phyloP scores from a whole-genome alignment of 2,888 invertebrate genomes.

The Panopea generosa region DNA sequence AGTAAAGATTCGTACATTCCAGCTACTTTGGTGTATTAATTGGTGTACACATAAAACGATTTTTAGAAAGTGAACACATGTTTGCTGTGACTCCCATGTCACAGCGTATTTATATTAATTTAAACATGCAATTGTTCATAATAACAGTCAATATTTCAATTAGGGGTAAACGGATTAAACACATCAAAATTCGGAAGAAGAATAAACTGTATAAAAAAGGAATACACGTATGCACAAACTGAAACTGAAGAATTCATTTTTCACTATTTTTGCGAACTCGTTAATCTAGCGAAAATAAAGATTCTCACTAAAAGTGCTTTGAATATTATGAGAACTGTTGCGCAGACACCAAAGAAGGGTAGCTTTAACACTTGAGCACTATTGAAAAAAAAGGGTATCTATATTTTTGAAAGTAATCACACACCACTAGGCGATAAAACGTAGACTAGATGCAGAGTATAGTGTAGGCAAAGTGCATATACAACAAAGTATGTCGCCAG shows the following conservation, averaged over 20 bases:
- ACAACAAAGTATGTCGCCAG: slow-evolving; percentile 46
- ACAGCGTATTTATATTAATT: background rate
- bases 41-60: too few species aligned
- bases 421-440: slow-evolving; percentile 45
- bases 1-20: too few species aligned
- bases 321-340: too few species aligned
- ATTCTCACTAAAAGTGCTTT: background rate
- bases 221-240: background rate
- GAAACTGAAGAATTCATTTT: background rate
- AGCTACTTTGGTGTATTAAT: too few species aligned
- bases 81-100: too few species aligned
- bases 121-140: background rate
- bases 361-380: too few species aligned
- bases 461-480: slow-evolving; percentile 47
- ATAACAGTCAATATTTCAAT: background rate
- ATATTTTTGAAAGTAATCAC: background rate
- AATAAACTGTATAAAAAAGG: background rate
- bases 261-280: background rate
- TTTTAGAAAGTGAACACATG: too few species aligned
- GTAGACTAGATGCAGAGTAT: slow-evolving; percentile 48
- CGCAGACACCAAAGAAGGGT: too few species aligned
- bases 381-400: too few species aligned
- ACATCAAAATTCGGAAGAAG: background rate
- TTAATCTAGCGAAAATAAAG: background rate
- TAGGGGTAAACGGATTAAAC: too few species aligned